Percentiles rank a stretch among this genome's conserved stretches.
Conservation (phyloP, 2,888 invertebrate species). For the Helicoverpa assulta region DNA sequence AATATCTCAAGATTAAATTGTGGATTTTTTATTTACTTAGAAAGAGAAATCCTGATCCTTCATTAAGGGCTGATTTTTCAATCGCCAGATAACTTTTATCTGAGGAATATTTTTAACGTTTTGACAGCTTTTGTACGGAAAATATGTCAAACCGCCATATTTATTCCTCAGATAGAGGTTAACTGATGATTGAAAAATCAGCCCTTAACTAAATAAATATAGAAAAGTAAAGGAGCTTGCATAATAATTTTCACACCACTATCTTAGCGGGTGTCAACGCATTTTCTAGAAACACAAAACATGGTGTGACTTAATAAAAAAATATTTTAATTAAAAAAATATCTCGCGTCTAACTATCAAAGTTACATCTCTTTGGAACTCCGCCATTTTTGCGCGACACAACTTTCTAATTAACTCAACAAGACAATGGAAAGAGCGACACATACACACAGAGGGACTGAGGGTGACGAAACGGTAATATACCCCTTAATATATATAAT, state of each 20-base stretch:
- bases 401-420: slow-evolving; percentile 85
- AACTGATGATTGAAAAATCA: no score
- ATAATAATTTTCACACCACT: background rate
- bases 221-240: background rate
- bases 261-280: background rate
- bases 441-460: slow-evolving; percentile 75
- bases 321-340: slow-evolving; percentile 42
- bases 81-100: no score
- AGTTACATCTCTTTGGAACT: slow-evolving; percentile 56
- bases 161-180: no score
- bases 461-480: slow-evolving; percentile 79
- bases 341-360: slow-evolving; percentile 30
- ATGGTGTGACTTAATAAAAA: background rate
- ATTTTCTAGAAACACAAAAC: slow-evolving; percentile 4
- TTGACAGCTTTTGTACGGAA: no score
- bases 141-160: no score
- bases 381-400: slow-evolving; percentile 67
- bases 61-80: no score
- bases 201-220: no score
- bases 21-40: no score
- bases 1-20: no score
- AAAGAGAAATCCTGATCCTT: no score
- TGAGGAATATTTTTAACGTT: no score
- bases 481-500: slow-evolving; percentile 66
- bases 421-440: slow-evolving; percentile 75